Percentiles rank a stretch among this genome's conserved stretches.
Evolutionary conservation across 2,797 vertebrate genomes (phyloP).

Genomic region (Centropyge bicolor): DNA sequence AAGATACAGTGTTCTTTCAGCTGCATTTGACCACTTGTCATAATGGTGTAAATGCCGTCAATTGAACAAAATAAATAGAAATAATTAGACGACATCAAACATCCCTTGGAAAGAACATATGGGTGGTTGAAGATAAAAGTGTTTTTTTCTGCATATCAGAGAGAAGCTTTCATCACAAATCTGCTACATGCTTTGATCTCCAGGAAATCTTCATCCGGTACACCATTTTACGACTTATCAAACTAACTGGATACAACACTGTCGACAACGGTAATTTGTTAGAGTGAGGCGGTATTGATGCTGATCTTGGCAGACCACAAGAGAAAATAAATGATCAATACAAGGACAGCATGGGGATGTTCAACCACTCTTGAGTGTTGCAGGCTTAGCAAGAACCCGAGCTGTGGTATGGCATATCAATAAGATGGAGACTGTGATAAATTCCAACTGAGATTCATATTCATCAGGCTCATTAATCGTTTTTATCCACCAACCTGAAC

Average conservation of each 20-base stretch:
- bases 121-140: background rate
- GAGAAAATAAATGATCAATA: slow-evolving; percentile 56
- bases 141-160: background rate
- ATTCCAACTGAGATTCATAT: slow-evolving; percentile 39
- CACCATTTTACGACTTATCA: slow-evolving; percentile 9
- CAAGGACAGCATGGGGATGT: slow-evolving; percentile 7
- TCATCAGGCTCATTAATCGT: slow-evolving; percentile 6
- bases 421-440: background rate
- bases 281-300: background rate
- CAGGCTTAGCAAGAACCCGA: background rate
- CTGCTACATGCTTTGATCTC: background rate
- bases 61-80: background rate
- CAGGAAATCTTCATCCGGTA: slow-evolving; percentile 2
- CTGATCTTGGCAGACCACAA: slow-evolving; percentile 29
- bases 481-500: slow-evolving; percentile 3
- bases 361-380: background rate
- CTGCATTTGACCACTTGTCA: background rate
- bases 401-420: slow-evolving; percentile 39
- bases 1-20: background rate
- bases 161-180: background rate
- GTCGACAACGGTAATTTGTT: background rate
- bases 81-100: background rate
- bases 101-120: background rate
- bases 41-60: background rate
- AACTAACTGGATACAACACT: background rate